These are phyloP conservation scores for Siderastrea siderea DNA, from an alignment of 92 coral and sea anemone species.

Conservation along the genomic window DNA sequence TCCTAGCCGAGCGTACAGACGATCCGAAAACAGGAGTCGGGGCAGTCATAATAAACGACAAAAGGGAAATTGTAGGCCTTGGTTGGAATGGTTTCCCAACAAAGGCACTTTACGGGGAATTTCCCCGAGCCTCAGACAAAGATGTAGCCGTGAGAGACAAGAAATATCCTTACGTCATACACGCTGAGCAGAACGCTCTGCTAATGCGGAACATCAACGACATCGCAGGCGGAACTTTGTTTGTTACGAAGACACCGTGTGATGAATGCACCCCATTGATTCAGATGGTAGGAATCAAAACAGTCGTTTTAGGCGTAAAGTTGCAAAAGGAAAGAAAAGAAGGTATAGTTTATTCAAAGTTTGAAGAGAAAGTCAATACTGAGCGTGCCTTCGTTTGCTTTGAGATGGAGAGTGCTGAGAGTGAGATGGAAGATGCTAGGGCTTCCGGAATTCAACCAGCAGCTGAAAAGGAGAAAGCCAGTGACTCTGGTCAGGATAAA, in stretches of 20 bases:
- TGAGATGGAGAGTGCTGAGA: neutral
- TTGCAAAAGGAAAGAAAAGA: neutral
- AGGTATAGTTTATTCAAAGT: neutral
- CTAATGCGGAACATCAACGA: slow-evolving; percentile 68
- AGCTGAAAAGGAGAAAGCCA: too few relatives aligned
- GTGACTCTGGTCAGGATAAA: too few relatives aligned
- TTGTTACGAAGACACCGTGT: slow-evolving; percentile 89
- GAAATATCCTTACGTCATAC: slow-evolving; percentile 79
- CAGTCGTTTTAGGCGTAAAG: slow-evolving; percentile 3
- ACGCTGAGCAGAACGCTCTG: slow-evolving; percentile 90
- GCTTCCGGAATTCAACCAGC: too few relatives aligned
- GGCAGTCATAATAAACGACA: slow-evolving; percentile 66
- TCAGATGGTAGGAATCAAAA: slow-evolving; percentile 34
- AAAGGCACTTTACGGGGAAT: slow-evolving; percentile 87
- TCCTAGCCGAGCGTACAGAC: slow-evolving; percentile 83
- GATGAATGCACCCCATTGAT: slow-evolving; percentile 86
- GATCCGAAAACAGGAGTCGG: slow-evolving; percentile 90
- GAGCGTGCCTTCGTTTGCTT: neutral
- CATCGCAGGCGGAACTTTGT: slow-evolving; percentile 64
- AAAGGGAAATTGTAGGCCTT: slow-evolving; percentile 67
- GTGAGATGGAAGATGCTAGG: too few relatives aligned
- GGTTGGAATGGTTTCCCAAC: slow-evolving; percentile 94
- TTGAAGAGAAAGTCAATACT: neutral
- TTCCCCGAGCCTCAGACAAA: slow-evolving; percentile 73
- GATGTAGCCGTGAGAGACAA: slow-evolving; percentile 50